Percentiles rank a stretch among this genome's conserved stretches.
Conservation (phyloP, 2,797 vertebrate species). For the Tolypeutes matacus region DNA sequence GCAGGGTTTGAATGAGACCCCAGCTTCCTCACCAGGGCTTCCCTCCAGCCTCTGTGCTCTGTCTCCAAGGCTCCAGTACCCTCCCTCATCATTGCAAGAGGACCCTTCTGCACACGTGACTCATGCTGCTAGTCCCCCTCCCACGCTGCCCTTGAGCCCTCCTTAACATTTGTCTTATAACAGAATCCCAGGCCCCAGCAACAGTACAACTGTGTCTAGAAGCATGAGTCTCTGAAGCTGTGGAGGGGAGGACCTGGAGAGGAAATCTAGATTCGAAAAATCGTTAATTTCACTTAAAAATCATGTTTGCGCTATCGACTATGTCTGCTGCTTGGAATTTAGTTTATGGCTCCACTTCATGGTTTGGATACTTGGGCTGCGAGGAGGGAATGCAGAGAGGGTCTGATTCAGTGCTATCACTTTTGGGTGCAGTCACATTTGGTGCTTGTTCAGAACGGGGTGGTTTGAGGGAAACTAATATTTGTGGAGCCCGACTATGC, state of each 20-base stretch:
- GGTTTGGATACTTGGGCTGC: slow-evolving; percentile 24
- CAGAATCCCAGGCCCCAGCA: background rate
- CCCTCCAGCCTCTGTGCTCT: background rate
- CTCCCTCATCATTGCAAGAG: fast-evolving
- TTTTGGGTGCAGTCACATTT: background rate
- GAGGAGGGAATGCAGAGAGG: background rate
- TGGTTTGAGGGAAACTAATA: background rate
- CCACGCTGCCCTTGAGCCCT: background rate
- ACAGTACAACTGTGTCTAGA: background rate
- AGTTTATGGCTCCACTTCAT: slow-evolving; percentile 76
- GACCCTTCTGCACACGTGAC: fast-evolving
- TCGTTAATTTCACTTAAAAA: slow-evolving; percentile 85
- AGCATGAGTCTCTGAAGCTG: slow-evolving; percentile 11
- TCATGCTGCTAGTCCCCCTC: fast-evolving
- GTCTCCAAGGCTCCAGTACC: fast-evolving
- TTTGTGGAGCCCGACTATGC: background rate
- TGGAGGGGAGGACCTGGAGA: slow-evolving; percentile 47
- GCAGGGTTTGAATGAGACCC: background rate
- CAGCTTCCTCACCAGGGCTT: background rate
- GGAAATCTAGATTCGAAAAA: slow-evolving; percentile 80
- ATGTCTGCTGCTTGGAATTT: slow-evolving; percentile 68
- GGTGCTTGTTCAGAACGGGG: background rate
- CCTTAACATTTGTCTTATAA: slow-evolving; percentile 55
- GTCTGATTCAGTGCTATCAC: slow-evolving; percentile 44
- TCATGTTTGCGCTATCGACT: slow-evolving; percentile 78